Evolutionary conservation across 2,113 vertebrate genomes (phyloP).

Genomic region (Oncorhynchus gorbuscha): DNA sequence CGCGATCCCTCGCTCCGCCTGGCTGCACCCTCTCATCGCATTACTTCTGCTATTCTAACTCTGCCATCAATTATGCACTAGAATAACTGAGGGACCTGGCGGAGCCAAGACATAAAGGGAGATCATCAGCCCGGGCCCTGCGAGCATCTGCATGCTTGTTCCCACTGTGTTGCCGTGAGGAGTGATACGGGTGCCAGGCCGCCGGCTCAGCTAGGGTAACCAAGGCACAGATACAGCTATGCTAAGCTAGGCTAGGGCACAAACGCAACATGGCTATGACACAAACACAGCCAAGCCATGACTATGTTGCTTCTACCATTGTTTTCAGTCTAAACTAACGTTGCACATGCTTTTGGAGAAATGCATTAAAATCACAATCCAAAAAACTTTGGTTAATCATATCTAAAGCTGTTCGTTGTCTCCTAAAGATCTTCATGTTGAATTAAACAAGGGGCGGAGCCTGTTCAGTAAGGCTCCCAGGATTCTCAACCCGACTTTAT

Average conservation of each 20-base stretch:
- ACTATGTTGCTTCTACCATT: neutral
- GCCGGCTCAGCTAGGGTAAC: constrained; percentile 8
- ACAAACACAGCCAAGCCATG: neutral
- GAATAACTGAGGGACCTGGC: constrained; percentile 74
- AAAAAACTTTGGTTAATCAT: neutral
- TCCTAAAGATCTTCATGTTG: neutral
- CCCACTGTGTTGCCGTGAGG: constrained; percentile 39
- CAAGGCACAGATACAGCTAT: constrained; percentile 11
- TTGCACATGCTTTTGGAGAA: neutral
- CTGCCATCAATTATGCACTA: constrained; percentile 83
- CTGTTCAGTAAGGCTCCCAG: constrained; percentile 30
- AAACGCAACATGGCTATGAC: neutral
- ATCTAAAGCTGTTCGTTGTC: neutral
- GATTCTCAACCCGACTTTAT: constrained; percentile 56
- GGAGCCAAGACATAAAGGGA: constrained; percentile 68
- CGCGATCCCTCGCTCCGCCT: constrained; percentile 74
- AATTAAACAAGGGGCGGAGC: constrained; percentile 26
- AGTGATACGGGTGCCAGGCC: constrained; percentile 49
- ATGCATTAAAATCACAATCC: neutral
- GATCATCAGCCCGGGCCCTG: constrained; percentile 55
- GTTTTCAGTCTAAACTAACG: neutral
- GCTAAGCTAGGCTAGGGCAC: neutral
- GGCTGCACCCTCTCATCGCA: constrained; percentile 81
- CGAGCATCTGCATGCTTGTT: constrained; percentile 49
- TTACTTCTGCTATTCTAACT: constrained; percentile 85